These are phyloP conservation scores for Microcebus jonahi DNA, from an alignment of 2,113 vertebrate species.

Conservation along the genomic window DNA sequence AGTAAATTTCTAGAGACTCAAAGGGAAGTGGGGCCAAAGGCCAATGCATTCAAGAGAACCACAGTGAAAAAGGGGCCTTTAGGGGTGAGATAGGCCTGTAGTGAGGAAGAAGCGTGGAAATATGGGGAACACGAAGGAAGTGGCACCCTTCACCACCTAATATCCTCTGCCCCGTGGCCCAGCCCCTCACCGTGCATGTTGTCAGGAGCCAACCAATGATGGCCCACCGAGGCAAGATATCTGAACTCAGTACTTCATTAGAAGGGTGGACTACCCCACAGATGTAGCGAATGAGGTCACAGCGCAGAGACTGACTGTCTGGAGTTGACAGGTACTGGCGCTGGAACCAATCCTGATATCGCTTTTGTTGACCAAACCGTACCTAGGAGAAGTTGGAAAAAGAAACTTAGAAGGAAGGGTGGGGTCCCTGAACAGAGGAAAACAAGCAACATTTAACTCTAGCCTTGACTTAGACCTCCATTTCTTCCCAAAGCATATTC, in stretches of 20 bases:
- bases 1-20: neutral
- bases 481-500: neutral
- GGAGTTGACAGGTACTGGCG: conserved; percentile 96
- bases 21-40: neutral
- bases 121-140: neutral
- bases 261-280: conserved; percentile 97
- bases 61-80: neutral
- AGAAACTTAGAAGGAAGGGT: neutral
- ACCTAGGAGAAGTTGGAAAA: conserved; percentile 85
- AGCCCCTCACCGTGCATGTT: conserved; percentile 93
- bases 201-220: conserved; percentile 99
- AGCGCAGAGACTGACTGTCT: conserved; percentile 96
- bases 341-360: conserved; percentile 99
- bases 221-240: conserved; percentile 98
- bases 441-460: neutral
- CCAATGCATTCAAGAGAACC: neutral
- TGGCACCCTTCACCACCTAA: too few relatives aligned
- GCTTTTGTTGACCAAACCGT: conserved; percentile 96
- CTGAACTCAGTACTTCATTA: conserved; percentile 97
- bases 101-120: neutral
- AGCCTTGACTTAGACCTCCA: too few relatives aligned
- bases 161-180: rapidly evolving
- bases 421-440: neutral
- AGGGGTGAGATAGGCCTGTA: neutral
- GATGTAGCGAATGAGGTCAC: conserved; percentile 98